Evolutionary conservation across 2,113 vertebrate genomes (phyloP).

Genomic region (Misgurnus mizolepis): DNA sequence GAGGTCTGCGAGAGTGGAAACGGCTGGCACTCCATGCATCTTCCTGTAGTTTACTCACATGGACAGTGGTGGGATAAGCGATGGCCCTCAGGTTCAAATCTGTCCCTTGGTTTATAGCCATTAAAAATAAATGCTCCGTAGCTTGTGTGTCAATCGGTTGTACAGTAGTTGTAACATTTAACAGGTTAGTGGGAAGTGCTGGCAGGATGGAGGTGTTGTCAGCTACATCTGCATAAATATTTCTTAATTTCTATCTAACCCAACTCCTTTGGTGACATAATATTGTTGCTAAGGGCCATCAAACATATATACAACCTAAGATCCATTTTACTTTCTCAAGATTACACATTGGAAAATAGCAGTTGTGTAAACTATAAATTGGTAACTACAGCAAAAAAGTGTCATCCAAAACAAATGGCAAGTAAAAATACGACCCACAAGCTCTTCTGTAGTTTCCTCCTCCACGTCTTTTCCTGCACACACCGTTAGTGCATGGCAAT

Average conservation of each 20-base stretch:
- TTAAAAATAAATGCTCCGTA: not conserved
- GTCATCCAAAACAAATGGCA: constrained; percentile 37
- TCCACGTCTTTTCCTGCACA: constrained; percentile 39
- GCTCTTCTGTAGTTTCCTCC: constrained; percentile 3
- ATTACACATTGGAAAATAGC: constrained; percentile 21
- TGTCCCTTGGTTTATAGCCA: constrained; percentile 1
- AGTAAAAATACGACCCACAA: constrained; percentile 1
- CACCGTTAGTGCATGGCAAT: constrained; percentile 57
- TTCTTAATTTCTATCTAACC: constrained; percentile 38
- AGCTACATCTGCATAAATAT: constrained; percentile 27
- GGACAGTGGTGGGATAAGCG: not conserved
- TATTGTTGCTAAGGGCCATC: constrained; percentile 68
- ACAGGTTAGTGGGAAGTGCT: constrained; percentile 20
- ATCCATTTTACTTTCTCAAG: not conserved
- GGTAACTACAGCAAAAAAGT: constrained; percentile 28
- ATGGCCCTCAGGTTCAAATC: constrained; percentile 1
- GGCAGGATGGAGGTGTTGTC: constrained; percentile 37
- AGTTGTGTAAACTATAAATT: constrained; percentile 24
- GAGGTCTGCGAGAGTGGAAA: constrained; percentile 7
- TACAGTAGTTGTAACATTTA: constrained; percentile 1
- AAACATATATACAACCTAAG: constrained; percentile 57
- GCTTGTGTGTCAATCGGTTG: not conserved
- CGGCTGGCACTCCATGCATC: not conserved
- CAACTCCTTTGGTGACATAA: constrained; percentile 48
- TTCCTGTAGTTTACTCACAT: constrained; percentile 9